Base-by-base conservation (phyloP, 1,140 invertebrate genomes). In the Bilobella aurantiaca region DNA sequence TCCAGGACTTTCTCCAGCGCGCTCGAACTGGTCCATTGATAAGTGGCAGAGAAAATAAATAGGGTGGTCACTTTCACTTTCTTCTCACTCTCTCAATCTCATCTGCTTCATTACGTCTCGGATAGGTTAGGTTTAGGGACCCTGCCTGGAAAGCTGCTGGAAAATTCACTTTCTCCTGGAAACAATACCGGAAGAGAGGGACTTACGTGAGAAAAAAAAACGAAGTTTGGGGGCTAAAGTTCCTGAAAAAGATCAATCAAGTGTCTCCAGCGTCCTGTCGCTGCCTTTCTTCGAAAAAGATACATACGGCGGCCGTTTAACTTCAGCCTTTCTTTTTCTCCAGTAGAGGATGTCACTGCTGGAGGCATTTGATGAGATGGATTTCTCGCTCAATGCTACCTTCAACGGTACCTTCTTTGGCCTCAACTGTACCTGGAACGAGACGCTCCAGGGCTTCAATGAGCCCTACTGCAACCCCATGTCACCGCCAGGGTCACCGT, bases 351-450 rank as follows among this genome's bases (percentile, higher is more conserved):
- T 42, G 37, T 42, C 37, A 12, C 37, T 42, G 37, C 37, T 42
- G 8, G 37, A 42, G 37, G 37, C 37, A 42, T n/a, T 42, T 8
- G 37, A 42, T 12, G 37, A 42, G n/a, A n/a, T n/a, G 8, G 37
- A 42, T 8, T 42, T 42, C n/a, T 8, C 8, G n/a, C 37, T 42
- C 37, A 42, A 12, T 12, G 8, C 37, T n/a, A n/a, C 8, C 37
- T 8, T 42, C 37, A 53, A 53, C 23, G 49, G 21, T 12, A 53
- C 28, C n/a, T n/a, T n/a, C n/a, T n/a, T n/a, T n/a, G n/a, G n/a
- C n/a, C n/a, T 12, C 58, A 59, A 59, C 58, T 59, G 58, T 23
- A 59, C 58, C 16, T 59, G 12, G 12, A 59, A 59, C 58, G 58
- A 14, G 8, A 59, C 58, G 5, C 3, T 42, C 18, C 3, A 3